Conservation (phyloP, 2,113 vertebrate genomes). For the Corydoras maculifer region DNA sequence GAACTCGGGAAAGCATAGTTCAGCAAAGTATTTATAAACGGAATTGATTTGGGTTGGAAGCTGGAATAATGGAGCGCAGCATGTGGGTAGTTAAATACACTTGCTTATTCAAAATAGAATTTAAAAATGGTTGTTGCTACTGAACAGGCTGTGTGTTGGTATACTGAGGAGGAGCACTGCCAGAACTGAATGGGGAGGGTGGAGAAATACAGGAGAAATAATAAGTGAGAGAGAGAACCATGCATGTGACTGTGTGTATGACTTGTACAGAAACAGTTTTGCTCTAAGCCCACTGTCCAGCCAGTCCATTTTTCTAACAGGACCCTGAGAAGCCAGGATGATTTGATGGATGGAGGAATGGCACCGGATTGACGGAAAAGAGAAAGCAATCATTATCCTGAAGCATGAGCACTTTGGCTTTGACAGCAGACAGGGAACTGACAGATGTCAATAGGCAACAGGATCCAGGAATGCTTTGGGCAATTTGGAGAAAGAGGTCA, state of each 20-base stretch:
- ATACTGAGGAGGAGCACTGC: not conserved
- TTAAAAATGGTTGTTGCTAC: no score
- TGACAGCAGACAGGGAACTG: conserved; percentile 4
- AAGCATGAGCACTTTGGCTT: conserved; percentile 14
- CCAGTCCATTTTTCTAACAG: conserved; percentile 7
- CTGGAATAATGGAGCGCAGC: no score
- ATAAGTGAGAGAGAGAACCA: conserved; percentile 5
- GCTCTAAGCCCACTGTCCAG: conserved; percentile 17
- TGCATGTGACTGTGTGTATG: conserved; percentile 9
- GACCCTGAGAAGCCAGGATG: not conserved
- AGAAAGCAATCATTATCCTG: conserved; percentile 16
- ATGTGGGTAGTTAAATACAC: no score
- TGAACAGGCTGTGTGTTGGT: no score
- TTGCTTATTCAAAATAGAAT: no score
- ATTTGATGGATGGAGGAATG: conserved; percentile 21
- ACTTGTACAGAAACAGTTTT: conserved; percentile 23
- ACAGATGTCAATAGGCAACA: not conserved
- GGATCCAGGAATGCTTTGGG: conserved; percentile 1
- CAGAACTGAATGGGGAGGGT: not conserved
- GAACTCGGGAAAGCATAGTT: not conserved
- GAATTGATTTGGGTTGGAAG: no score
- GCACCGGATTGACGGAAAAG: conserved; percentile 23
- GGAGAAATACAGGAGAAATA: not conserved
- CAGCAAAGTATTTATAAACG: no score
- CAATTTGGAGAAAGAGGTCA: not conserved